phyloP scores from a whole-genome alignment of 2,113 vertebrate genomes.

The Nothobranchius furzeri region DNA sequence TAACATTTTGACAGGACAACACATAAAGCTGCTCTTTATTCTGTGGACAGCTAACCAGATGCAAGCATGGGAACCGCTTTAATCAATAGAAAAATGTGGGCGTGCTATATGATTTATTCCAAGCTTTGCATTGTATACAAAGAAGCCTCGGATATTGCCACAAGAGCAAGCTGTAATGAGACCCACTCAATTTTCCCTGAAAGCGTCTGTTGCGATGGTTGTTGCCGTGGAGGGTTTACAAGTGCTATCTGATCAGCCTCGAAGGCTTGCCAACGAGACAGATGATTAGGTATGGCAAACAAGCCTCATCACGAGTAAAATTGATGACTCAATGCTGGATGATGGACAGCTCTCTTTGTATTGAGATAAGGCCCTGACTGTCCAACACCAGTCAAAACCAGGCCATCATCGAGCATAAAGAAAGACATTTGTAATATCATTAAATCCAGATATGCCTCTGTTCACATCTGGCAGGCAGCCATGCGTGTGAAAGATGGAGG shows the following conservation, averaged over 20 bases:
- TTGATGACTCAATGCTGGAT: constrained; percentile 98
- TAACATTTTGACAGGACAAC: constrained; percentile 97
- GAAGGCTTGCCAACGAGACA: constrained; percentile 92
- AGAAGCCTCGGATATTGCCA: constrained; percentile 91
- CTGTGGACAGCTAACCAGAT: constrained; percentile 92
- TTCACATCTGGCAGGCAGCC: constrained; percentile 97
- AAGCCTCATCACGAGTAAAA: constrained; percentile 93
- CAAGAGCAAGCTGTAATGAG: constrained; percentile 89
- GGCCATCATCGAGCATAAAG: constrained; percentile 98
- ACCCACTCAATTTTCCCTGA: constrained; percentile 91
- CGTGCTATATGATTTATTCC: constrained; percentile 84
- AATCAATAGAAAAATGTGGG: constrained; percentile 98
- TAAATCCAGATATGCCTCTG: constrained; percentile 96
- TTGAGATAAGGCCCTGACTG: constrained; percentile 91
- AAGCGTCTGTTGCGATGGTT: constrained; percentile 92
- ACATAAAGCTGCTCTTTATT: constrained; percentile 98
- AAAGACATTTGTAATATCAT: constrained; percentile 98
- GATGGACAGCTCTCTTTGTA: constrained; percentile 98
- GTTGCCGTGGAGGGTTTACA: constrained; percentile 91
- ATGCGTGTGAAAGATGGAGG: constrained; percentile 62
- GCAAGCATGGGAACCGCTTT: constrained; percentile 92
- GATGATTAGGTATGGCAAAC: constrained; percentile 98
- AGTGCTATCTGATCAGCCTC: constrained; percentile 96
- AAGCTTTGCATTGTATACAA: constrained; percentile 57
- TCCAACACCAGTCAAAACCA: constrained; percentile 95